Evolutionary conservation across 2,113 vertebrate species (phyloP).

Genomic region (Vidua chalybeata): DNA sequence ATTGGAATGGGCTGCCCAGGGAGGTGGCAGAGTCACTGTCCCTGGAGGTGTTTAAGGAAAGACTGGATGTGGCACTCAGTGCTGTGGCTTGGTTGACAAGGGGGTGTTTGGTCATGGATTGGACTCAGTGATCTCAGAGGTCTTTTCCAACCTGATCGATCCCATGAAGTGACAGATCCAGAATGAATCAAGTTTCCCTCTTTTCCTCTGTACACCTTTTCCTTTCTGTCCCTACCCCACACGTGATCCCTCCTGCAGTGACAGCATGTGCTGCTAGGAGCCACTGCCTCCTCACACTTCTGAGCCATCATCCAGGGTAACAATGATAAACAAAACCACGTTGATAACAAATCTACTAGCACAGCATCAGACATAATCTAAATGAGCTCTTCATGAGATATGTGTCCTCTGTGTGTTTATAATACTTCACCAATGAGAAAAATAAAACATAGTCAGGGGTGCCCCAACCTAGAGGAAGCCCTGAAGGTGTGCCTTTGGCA

Average conservation of each 20-base stretch:
- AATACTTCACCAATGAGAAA: neutral
- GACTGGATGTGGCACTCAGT: fast-evolving
- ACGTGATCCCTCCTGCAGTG: neutral
- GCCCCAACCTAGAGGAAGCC: neutral
- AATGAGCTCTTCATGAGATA: neutral
- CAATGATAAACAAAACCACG: neutral
- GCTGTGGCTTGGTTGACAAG: neutral
- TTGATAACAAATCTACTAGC: neutral
- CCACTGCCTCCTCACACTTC: neutral
- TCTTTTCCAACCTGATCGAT: neutral
- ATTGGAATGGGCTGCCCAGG: neutral
- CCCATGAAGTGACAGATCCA: neutral
- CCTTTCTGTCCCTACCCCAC: neutral
- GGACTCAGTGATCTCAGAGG: neutral
- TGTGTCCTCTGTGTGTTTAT: neutral
- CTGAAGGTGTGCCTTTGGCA: neutral
- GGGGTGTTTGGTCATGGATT: neutral
- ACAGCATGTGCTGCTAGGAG: neutral
- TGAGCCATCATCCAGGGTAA: neutral
- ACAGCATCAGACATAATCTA: neutral
- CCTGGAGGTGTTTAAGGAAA: neutral
- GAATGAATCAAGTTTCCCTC: neutral
- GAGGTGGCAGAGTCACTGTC: too few species aligned
- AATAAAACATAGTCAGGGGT: neutral
- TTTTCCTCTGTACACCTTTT: neutral